These are phyloP conservation scores for Drosophila tropicalis DNA, from an alignment of 1,140 invertebrate genomes.

Conservation along the genomic window DNA sequence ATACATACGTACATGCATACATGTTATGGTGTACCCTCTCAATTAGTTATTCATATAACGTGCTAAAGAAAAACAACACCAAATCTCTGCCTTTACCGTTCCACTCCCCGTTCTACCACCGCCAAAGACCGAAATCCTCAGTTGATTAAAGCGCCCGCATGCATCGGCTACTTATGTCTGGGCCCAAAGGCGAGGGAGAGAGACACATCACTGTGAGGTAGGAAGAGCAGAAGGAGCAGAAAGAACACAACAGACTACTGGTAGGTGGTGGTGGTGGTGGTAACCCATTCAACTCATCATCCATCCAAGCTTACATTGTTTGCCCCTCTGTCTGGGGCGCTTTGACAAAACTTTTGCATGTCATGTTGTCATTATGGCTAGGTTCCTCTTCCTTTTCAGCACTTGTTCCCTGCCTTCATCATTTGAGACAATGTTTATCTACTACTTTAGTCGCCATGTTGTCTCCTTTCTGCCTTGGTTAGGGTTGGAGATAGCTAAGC, in stretches of 20 bases:
- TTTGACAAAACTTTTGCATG: constrained; percentile 79
- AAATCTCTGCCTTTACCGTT: constrained; percentile 14
- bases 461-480: constrained; percentile 3
- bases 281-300: constrained; percentile 33
- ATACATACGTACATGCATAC: constrained; percentile 24
- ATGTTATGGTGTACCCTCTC: constrained; percentile 62
- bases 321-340: constrained; percentile 68
- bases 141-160: constrained; percentile 69
- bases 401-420: constrained; percentile 18
- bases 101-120: background rate
- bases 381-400: constrained; percentile 29
- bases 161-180: constrained; percentile 65
- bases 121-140: constrained; percentile 7
- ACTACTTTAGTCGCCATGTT: constrained; percentile 54
- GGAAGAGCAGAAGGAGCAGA: constrained; percentile 1
- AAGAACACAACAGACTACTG: background rate
- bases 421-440: constrained; percentile 62
- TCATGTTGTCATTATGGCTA: constrained; percentile 74
- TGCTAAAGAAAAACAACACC: constrained; percentile 60
- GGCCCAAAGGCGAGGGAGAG: background rate
- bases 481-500: constrained; percentile 32
- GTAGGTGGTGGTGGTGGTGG: background rate
- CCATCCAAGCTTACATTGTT: constrained; percentile 38
- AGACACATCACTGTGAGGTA: background rate
- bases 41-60: constrained; percentile 78